These are phyloP conservation scores for Cheilosia vernalis DNA, from an alignment of 2,888 invertebrate species.

Conservation along the genomic window DNA sequence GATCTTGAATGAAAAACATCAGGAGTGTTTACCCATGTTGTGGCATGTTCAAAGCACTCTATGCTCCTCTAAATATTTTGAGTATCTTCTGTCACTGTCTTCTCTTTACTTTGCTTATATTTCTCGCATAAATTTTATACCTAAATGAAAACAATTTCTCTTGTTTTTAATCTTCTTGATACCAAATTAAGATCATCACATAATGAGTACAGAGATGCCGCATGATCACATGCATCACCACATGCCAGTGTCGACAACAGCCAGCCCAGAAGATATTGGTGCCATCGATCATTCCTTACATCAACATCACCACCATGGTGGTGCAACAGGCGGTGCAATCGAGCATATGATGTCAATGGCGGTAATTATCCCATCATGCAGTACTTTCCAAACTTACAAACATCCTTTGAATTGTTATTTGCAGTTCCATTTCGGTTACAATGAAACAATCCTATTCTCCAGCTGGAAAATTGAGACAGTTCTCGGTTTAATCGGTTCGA, in stretches of 20 bases:
- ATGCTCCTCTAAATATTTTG: too few species aligned
- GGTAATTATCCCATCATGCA: slow-evolving; percentile 77
- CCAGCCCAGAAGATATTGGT: slow-evolving; percentile 57
- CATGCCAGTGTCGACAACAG: slow-evolving; percentile 58
- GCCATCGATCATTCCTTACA: slow-evolving; percentile 51
- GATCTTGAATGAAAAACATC: too few species aligned
- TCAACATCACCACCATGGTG: slow-evolving; percentile 64
- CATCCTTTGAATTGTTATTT: slow-evolving; percentile 77
- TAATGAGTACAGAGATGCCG: slow-evolving; percentile 70
- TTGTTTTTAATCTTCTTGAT: slow-evolving; percentile 9
- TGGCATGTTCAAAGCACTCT: too few species aligned
- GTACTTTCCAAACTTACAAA: neutral
- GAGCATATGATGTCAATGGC: slow-evolving; percentile 84
- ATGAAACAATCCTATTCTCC: slow-evolving; percentile 91
- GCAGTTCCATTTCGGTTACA: slow-evolving; percentile 91
- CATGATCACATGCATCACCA: slow-evolving; percentile 72
- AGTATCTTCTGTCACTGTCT: neutral
- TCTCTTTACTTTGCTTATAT: slow-evolving; percentile 1
- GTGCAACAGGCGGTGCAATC: slow-evolving; percentile 73
- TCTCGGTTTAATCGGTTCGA: slow-evolving; percentile 93
- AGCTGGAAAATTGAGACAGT: slow-evolving; percentile 91
- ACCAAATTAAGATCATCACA: slow-evolving; percentile 63
- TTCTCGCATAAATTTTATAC: slow-evolving; percentile 33
- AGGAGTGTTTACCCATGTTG: too few species aligned
- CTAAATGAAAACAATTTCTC: slow-evolving; percentile 32